Conservation (phyloP, 2,797 vertebrate genomes). For the Buceros bicornis region DNA sequence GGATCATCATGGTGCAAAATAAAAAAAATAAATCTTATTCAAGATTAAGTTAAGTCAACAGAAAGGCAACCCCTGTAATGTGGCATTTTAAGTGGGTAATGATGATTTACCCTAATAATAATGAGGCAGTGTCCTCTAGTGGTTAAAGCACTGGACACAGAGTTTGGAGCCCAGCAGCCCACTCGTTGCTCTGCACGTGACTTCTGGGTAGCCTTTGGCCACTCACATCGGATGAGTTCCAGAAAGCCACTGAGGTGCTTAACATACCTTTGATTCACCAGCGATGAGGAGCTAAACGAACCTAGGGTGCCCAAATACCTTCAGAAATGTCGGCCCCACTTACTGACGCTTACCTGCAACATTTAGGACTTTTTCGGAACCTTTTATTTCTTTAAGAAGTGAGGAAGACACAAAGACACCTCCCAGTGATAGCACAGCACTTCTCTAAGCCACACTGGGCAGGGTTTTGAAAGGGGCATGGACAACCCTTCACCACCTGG, state of each 20-base stretch:
- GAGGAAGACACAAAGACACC: neutral
- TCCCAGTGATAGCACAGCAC: fast-evolving
- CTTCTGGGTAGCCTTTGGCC: neutral
- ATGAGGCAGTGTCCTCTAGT: constrained; percentile 20
- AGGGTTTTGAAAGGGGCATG: neutral
- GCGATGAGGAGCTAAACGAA: neutral
- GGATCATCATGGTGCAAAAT: neutral
- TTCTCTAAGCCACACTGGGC: neutral
- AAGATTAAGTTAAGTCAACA: neutral
- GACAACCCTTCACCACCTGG: neutral
- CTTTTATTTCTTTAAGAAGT: neutral
- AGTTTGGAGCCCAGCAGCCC: neutral
- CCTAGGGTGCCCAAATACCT: neutral
- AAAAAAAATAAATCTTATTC: too few species aligned
- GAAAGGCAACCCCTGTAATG: neutral
- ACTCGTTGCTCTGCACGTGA: neutral
- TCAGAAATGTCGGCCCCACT: neutral
- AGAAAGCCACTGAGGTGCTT: neutral
- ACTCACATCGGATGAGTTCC: fast-evolving
- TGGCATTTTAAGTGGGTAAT: neutral
- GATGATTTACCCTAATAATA: neutral
- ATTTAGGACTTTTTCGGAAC: neutral
- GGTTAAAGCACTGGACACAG: neutral
- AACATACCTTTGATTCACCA: neutral
- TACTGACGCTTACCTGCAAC: neutral